Base-by-base conservation (phyloP, 2,797 vertebrate species). In the Ptychobarbus kaznakovi region DNA sequence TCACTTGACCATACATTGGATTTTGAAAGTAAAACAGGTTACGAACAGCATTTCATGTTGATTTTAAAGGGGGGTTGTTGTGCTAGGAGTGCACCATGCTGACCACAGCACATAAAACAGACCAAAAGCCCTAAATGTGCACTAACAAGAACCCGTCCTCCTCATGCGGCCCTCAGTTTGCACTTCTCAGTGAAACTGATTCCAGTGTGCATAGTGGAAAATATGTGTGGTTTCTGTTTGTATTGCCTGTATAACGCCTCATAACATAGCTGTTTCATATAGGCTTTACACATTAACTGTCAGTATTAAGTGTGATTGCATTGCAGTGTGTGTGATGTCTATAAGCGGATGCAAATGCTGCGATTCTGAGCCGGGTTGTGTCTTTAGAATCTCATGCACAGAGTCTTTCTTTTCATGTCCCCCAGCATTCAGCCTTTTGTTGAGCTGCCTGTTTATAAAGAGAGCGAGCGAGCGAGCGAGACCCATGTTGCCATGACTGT, bases 351-450 rank as follows among this genome's bases (percentile, higher is more conserved):
- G 58, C 72, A 53, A 68, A 56, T 65, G 28, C 28, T 66, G 15
- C 6, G 3, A 70, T 82, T 84, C 66, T 44, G 4, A 83, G 28
- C 18, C 11, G 2, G 13, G 61, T 86, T 83, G 84, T 32, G 51
- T 89, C 91, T 94, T 94, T 93, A 92, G 91, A 92, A 95, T 94
- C 92, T 94, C 88, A 89, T 73, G 44, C 87, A 85, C 74, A 87
- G 89, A 91, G 91, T 82, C 87, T 90, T 86, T 87, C 86, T 78
- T 53, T 70, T 76, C 72, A 75, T 80, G 76, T 87, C 81, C 84
- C 69, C 72, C 70, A 86, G 79, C 83, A 86, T 75, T 86, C 84
- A 86, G 87, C 84, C 88, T 89, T 94, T 93, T 95, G 77, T 93
- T 94, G 93, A 91, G 89, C 76, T 80, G 75, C 90, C 84, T 80